Evolutionary conservation across 2,888 invertebrate species (phyloP).

Genomic region (Buathra laborator): DNA sequence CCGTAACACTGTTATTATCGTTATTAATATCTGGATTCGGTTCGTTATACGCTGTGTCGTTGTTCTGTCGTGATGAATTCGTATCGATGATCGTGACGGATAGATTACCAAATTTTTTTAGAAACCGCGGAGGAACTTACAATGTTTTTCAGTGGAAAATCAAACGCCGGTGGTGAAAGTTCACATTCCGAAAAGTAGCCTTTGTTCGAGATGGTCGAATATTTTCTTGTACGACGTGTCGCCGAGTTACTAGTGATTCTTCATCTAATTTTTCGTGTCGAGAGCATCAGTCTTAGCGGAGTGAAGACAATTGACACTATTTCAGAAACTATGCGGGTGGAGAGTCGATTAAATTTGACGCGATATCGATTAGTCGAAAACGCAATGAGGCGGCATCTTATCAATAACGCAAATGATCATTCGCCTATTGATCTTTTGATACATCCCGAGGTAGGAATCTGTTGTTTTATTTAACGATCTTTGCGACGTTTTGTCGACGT

Average conservation of each 20-base stretch:
- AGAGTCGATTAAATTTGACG: not conserved
- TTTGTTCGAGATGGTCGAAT: not conserved
- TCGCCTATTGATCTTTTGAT: slow-evolving; percentile 21
- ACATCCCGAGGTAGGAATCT: slow-evolving; percentile 34
- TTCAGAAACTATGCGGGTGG: not conserved
- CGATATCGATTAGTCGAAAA: slow-evolving; percentile 27
- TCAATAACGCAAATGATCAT: not conserved
- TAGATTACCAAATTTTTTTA: not conserved
- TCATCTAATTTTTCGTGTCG: not conserved
- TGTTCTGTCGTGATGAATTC: not conserved
- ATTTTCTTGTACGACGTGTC: not conserved
- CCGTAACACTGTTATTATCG: not conserved
- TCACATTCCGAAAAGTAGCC: not conserved
- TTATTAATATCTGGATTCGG: not conserved
- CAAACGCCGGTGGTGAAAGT: not conserved
- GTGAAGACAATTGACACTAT: not conserved
- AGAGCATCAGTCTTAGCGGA: not conserved
- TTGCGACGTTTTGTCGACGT: not conserved
- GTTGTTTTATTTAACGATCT: not conserved
- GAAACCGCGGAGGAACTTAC: not conserved
- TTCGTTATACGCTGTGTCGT: not conserved
- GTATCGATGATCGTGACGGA: too few species aligned
- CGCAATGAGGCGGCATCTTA: slow-evolving; percentile 5
- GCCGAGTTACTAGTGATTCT: not conserved
- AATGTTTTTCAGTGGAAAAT: not conserved